Evolutionary conservation across 2,888 invertebrate species (phyloP).

Genomic region (Stenodera caucasica): DNA sequence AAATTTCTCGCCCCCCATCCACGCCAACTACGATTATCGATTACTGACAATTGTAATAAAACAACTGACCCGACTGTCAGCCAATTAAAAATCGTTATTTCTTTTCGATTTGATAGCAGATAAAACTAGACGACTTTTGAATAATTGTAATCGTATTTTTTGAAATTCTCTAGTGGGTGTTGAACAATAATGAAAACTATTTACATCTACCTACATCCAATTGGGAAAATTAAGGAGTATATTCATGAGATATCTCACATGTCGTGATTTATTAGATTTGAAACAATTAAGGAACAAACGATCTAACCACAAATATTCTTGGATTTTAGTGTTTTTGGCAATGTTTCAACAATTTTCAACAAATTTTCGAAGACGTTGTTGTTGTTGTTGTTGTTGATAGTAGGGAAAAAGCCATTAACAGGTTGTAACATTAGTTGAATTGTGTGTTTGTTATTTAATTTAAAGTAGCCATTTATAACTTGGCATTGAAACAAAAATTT

Average conservation of each 20-base stretch:
- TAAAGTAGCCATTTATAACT: neutral
- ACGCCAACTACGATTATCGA: no score
- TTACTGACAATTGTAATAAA: no score
- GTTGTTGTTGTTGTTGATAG: no score
- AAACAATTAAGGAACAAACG: neutral
- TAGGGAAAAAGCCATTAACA: neutral
- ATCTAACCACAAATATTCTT: neutral
- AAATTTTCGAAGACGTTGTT: neutral
- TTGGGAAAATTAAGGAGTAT: no score
- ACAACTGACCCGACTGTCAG: neutral
- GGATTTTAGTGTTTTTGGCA: neutral
- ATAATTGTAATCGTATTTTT: neutral
- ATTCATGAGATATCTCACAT: no score
- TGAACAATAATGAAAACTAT: neutral
- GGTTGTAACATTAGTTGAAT: neutral
- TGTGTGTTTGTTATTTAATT: neutral
- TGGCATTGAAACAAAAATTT: neutral
- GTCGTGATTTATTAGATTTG: neutral
- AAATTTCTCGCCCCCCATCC: no score
- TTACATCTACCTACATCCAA: no score
- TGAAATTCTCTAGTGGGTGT: neutral
- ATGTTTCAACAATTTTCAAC: constrained; percentile 1
- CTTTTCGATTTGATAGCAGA: neutral
- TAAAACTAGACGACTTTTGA: no score
- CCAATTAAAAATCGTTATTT: neutral